Percentiles rank a stretch among this genome's conserved stretches.
Conservation (phyloP, 2,797 vertebrate genomes). For the Chrysocyon brachyurus region DNA sequence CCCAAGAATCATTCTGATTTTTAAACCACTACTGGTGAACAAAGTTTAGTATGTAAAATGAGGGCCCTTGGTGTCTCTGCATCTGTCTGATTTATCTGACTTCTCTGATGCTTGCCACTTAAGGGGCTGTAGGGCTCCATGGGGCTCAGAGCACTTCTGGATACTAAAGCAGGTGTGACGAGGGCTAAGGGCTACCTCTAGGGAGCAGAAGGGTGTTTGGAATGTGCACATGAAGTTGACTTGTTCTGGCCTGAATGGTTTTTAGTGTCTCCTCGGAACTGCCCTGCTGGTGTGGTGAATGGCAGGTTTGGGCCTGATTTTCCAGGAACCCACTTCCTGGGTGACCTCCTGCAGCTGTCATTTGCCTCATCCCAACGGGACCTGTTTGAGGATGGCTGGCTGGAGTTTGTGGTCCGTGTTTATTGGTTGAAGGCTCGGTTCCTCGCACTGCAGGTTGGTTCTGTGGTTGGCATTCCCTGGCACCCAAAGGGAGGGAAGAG, state of each 20-base stretch:
- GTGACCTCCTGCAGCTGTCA: conserved; percentile 94
- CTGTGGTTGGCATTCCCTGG: neutral
- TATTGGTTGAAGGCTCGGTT: conserved; percentile 98
- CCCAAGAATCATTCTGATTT: neutral
- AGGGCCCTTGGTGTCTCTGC: neutral
- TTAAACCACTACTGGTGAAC: neutral
- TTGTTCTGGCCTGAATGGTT: neutral
- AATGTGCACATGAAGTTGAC: neutral
- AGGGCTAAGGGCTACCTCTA: neutral
- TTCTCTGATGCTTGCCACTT: neutral
- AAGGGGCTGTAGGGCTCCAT: neutral
- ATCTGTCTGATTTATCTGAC: neutral
- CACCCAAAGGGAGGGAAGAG: neutral
- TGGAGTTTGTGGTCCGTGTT: conserved; percentile 94
- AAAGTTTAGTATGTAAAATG: neutral
- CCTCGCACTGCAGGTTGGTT: conserved; percentile 94
- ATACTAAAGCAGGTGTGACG: fast-evolving
- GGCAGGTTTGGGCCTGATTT: conserved; percentile 93
- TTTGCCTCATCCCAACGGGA: conserved; percentile 96
- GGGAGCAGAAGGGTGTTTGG: neutral
- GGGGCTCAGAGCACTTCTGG: neutral
- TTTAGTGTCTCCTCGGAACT: conserved; percentile 92
- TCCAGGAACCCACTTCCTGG: conserved; percentile 94
- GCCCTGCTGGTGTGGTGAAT: conserved; percentile 82
- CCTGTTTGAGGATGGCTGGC: conserved; percentile 94